These are phyloP conservation scores for Coilia nasus DNA, from an alignment of 2,797 vertebrate genomes.

Conservation along the genomic window DNA sequence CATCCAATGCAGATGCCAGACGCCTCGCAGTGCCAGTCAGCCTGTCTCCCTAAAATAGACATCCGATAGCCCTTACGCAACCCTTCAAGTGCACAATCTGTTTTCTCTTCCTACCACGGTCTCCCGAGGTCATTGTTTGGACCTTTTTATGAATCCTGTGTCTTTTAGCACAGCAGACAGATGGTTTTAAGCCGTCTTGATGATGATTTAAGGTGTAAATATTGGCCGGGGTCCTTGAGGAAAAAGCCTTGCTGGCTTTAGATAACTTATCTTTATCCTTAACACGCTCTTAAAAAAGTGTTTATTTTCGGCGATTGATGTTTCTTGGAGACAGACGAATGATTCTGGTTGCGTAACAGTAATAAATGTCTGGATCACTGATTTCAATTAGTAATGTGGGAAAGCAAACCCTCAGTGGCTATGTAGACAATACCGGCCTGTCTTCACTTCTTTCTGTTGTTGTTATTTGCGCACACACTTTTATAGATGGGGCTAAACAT, in stretches of 20 bases:
- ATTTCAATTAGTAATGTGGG: neutral
- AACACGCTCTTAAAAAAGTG: neutral
- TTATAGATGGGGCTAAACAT: neutral
- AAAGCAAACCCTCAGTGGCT: neutral
- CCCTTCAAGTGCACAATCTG: neutral
- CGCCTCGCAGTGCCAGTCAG: neutral
- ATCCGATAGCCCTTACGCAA: neutral
- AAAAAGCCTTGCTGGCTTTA: neutral
- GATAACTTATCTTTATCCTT: neutral
- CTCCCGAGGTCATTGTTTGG: conserved; percentile 2
- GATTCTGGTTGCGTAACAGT: neutral
- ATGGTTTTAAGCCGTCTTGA: neutral
- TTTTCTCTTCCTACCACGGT: neutral
- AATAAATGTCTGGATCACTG: neutral
- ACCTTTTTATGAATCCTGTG: neutral
- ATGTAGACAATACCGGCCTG: neutral
- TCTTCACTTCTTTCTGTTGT: neutral
- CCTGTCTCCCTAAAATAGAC: neutral
- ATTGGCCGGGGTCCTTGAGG: neutral
- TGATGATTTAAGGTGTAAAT: conserved; percentile 13
- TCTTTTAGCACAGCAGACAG: neutral
- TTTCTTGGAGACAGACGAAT: neutral
- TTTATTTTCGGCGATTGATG: neutral
- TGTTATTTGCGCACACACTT: neutral
- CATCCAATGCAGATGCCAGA: neutral